Conservation (phyloP, 2,888 invertebrate species). For the Blomia tropicalis region DNA sequence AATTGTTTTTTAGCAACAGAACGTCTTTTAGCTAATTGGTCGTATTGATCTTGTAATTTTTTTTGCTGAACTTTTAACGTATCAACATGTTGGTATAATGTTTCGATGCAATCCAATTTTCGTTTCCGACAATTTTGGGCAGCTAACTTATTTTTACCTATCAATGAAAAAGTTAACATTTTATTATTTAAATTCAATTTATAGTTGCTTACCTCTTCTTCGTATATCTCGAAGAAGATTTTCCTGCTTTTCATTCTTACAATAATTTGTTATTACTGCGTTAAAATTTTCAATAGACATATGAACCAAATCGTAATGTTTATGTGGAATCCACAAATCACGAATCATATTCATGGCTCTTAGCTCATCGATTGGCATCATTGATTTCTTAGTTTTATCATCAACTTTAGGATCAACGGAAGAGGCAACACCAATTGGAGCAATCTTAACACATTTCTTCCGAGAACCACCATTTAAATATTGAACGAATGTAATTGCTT, state of each 20-base stretch:
- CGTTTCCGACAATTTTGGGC: neutral
- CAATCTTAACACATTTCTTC: too few species aligned
- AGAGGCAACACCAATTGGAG: too few species aligned
- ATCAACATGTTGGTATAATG: too few species aligned
- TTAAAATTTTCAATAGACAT: neutral
- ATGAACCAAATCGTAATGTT: neutral
- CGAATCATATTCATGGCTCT: neutral
- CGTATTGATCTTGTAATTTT: too few species aligned
- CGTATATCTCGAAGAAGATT: neutral
- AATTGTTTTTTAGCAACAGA: too few species aligned
- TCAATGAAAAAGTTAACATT: too few species aligned
- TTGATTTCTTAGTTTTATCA: neutral
- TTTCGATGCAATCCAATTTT: neutral
- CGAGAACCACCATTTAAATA: too few species aligned
- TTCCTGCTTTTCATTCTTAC: neutral
- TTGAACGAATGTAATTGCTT: too few species aligned
- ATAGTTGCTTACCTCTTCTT: neutral
- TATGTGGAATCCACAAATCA: neutral
- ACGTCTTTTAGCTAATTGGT: too few species aligned
- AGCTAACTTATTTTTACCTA: neutral
- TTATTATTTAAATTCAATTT: too few species aligned
- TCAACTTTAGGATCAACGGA: too few species aligned
- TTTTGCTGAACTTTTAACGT: too few species aligned
- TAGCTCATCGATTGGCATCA: neutral
- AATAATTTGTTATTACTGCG: neutral